phyloP scores from a whole-genome alignment of 35 echinoderm and acorn worm species.

The Heliocidaris tuberculata region DNA sequence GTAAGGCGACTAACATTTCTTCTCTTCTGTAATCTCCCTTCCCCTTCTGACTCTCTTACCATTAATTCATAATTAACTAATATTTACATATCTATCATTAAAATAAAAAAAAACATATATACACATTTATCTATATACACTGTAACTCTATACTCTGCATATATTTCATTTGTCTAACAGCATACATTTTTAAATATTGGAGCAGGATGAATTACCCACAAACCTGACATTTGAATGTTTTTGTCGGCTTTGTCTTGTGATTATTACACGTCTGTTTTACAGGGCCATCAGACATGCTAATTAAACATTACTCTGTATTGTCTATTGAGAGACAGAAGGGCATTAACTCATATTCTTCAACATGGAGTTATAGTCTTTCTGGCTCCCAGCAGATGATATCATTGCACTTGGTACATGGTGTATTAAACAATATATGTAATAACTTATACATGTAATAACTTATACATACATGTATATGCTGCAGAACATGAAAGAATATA shows the following conservation, averaged over 20 bases:
- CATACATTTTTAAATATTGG: background rate
- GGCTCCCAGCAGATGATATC: background rate
- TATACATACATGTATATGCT: background rate
- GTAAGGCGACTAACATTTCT: constrained; percentile 18
- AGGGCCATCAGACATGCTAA: background rate
- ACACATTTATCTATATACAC: background rate
- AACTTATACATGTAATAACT: background rate
- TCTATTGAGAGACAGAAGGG: background rate
- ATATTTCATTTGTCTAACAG: background rate
- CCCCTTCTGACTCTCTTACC: background rate
- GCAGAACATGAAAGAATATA: background rate
- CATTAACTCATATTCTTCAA: background rate
- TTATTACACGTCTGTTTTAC: background rate
- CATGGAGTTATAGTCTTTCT: background rate
- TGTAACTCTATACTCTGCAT: background rate
- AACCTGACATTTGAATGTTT: background rate
- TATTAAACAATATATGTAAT: background rate
- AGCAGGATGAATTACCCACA: background rate
- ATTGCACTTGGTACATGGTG: background rate
- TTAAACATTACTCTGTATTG: background rate
- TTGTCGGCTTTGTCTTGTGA: background rate
- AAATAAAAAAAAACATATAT: background rate
- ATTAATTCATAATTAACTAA: background rate
- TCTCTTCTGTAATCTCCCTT: background rate
- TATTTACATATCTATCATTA: background rate